Evolutionary conservation across 2,888 invertebrate species (phyloP).

Genomic region (Ormyrus nitidulus): DNA sequence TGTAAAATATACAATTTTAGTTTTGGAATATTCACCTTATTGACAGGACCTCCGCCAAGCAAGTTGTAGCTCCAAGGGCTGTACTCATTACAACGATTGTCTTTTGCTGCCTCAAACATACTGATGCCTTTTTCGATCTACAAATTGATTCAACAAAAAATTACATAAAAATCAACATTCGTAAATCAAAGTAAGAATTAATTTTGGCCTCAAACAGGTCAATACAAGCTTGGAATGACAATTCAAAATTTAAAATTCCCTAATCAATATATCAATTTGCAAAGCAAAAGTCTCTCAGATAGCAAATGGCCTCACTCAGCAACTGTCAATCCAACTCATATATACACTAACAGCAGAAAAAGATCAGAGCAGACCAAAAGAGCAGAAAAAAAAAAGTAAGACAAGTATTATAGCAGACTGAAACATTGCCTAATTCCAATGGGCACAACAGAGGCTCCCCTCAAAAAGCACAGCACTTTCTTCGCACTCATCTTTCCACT

Average conservation of each 20-base stretch:
- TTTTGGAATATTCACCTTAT: constrained; percentile 60
- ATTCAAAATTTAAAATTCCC: constrained; percentile 11
- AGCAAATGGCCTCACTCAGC: constrained; percentile 1
- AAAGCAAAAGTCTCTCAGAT: background rate
- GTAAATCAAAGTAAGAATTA: constrained; percentile 11
- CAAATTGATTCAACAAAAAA: constrained; percentile 4
- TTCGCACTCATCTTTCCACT: constrained; percentile 33
- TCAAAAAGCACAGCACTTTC: background rate
- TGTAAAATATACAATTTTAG: too few relatives aligned
- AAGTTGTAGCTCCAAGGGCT: constrained; percentile 71
- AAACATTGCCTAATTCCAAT: background rate
- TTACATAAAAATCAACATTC: background rate
- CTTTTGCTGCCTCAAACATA: constrained; percentile 70
- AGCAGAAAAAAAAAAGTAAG: background rate
- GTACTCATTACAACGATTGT: constrained; percentile 67
- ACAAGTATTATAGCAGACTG: too few relatives aligned
- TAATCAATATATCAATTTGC: constrained; percentile 9
- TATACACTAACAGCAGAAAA: background rate
- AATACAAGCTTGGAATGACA: constrained; percentile 10
- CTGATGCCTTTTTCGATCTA: constrained; percentile 67
- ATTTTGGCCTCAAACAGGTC: constrained; percentile 21
- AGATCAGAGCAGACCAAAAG: background rate
- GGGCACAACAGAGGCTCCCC: background rate
- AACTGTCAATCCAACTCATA: too few relatives aligned
- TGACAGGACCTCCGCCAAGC: constrained; percentile 63